Evolutionary conservation across 2,113 vertebrate species (phyloP), one percentile per base, ranked within the genome.

Genomic region (Crotophaga sulcirostris): DNA sequence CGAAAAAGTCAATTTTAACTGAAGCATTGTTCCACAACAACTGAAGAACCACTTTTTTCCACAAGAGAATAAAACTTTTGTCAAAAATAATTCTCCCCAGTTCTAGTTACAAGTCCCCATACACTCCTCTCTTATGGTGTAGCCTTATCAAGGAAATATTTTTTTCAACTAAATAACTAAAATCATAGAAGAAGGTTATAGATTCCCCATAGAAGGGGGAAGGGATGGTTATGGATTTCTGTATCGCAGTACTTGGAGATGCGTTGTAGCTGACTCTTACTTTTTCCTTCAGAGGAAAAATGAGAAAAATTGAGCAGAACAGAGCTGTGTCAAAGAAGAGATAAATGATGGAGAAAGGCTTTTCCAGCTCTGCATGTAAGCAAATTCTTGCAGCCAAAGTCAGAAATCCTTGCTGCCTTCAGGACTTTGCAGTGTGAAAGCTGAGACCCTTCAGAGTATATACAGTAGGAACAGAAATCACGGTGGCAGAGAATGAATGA

Each of bases 381-480:
- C 72, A 96, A 89, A 93, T 86, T 90, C 91, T 83, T 91, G 62
- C 91, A 93, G 29, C 7, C 58, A 16, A 87, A 79, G 54, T 69
- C 85, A 88, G 82, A 91, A 93, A 96, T 70, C 59, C 40, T 58
- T 67, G 26, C 74, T 95, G 72, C 38, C 66, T 88, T 52, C 70
- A 86, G 82, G 51, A 85, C 38, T 23, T 38, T 45, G 44, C 68
- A 73, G 18, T 0, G 7, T 45, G 66, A 73, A 92, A 80, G 63
- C 82, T 67, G 87, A 80, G 55, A 80, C 49, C 67, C 59, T 26
- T 42, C 38, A 44, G 63, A 73, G 24, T 11, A 16, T 11, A 16
- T 11, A 34, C 6, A 59, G 34, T 1, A 34, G 67, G 59, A 86
- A 34, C 59, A 36, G n/a, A 80, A 95, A 66, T 51, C 36, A 40